phyloP scores from a whole-genome alignment of 1,140 invertebrate species.

The Berghia stephanieae region DNA sequence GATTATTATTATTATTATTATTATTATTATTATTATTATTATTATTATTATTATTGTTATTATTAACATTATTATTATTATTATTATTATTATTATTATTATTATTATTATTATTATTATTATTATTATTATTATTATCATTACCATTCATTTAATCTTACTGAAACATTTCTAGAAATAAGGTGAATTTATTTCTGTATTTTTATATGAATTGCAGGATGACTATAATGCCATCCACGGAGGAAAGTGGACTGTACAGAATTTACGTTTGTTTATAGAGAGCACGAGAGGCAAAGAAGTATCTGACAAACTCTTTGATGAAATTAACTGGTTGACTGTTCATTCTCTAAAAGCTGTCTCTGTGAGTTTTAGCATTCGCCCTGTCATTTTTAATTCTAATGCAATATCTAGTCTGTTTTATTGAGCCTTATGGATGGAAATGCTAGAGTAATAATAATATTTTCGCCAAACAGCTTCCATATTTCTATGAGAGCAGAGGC shows the following conservation, averaged over 20 bases:
- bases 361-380: conserved; percentile 54
- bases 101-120: no score
- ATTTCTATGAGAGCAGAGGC: no score
- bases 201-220: conserved; percentile 71
- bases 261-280: conserved; percentile 88
- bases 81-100: no score
- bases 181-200: background rate
- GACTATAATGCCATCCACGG: conserved; percentile 95
- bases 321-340: conserved; percentile 84
- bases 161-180: conserved; percentile 47
- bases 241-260: conserved; percentile 92
- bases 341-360: conserved; percentile 81
- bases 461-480: no score
- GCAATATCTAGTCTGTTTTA: background rate
- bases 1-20: no score
- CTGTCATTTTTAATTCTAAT: background rate
- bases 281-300: conserved; percentile 88
- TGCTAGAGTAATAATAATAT: no score
- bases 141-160: conserved; percentile 13
- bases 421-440: background rate
- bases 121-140: no score
- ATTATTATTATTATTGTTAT: no score
- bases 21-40: no score
- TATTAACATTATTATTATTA: no score
- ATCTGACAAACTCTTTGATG: conserved; percentile 70